Conservation (phyloP, 2,888 invertebrate species). For the Epistrophe grossulariae region DNA sequence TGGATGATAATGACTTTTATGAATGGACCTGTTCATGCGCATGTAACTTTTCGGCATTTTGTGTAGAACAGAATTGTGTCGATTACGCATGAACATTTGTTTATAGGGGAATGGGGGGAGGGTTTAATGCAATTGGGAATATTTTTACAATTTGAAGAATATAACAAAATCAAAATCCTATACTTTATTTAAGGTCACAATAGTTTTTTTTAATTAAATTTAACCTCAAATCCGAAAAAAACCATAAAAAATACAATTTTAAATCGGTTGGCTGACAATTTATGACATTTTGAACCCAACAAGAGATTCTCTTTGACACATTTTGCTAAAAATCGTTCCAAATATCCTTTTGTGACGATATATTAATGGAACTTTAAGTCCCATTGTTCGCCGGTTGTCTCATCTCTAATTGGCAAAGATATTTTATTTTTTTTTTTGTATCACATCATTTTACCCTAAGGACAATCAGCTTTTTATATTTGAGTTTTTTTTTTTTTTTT, state of each 20-base stretch:
- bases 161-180: no score
- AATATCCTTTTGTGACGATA: constrained; percentile 33
- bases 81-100: no score
- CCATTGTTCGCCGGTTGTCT: constrained; percentile 40
- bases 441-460: constrained; percentile 7
- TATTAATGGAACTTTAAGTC: constrained; percentile 47
- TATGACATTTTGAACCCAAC: constrained; percentile 29
- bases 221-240: no score
- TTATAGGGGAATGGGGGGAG: no score
- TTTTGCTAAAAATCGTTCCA: constrained; percentile 2
- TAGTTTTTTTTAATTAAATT: no score
- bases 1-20: no score
- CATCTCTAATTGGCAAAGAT: constrained; percentile 63
- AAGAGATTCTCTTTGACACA: neutral
- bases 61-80: no score
- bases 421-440: constrained; percentile 29
- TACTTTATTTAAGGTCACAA: no score
- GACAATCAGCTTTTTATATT: neutral
- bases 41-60: no score
- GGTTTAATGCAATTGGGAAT: no score
- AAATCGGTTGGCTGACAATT: neutral
- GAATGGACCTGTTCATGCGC: no score
- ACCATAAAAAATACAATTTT: neutral
- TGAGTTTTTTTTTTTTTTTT: neutral
- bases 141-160: no score